Evolutionary conservation across 2,113 vertebrate species (phyloP).

Genomic region (Labeo rohita): DNA sequence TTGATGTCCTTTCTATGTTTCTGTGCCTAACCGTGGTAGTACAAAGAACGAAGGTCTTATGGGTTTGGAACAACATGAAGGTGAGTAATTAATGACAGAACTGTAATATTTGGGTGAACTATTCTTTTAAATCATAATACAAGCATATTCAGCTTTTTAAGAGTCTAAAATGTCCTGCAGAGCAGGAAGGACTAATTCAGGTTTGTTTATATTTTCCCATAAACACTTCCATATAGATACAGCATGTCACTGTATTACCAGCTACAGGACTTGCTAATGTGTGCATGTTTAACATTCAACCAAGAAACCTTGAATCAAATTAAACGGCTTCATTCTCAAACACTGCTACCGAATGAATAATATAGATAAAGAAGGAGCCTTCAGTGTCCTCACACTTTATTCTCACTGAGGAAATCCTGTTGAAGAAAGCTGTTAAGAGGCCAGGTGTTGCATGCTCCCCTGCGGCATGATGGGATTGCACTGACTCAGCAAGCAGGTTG

Average conservation of each 20-base stretch:
- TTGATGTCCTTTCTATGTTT: too few relatives aligned
- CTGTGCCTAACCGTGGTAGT: too few relatives aligned
- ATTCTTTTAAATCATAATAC: background rate
- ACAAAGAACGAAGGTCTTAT: too few relatives aligned
- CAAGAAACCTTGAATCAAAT: background rate
- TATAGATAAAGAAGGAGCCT: too few relatives aligned
- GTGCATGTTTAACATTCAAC: background rate
- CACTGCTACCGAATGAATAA: background rate
- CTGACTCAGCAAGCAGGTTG: slow-evolving; percentile 37
- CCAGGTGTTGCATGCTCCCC: slow-evolving; percentile 22
- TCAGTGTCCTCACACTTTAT: slow-evolving; percentile 21
- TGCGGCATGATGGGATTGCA: slow-evolving; percentile 41
- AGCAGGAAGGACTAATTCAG: background rate
- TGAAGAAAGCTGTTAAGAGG: background rate
- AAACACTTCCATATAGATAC: background rate
- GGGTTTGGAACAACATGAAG: too few relatives aligned
- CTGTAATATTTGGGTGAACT: too few relatives aligned
- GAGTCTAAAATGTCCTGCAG: background rate
- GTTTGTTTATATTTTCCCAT: background rate
- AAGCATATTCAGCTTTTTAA: background rate
- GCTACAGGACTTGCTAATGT: background rate
- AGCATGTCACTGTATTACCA: background rate
- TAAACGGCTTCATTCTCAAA: background rate
- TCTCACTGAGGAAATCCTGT: background rate
- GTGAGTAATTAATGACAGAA: too few relatives aligned